These are phyloP conservation scores for Haliclystus octoradiatus DNA, from an alignment of 30 jellyfish, hydroid and myxozoan species.

Conservation along the genomic window DNA sequence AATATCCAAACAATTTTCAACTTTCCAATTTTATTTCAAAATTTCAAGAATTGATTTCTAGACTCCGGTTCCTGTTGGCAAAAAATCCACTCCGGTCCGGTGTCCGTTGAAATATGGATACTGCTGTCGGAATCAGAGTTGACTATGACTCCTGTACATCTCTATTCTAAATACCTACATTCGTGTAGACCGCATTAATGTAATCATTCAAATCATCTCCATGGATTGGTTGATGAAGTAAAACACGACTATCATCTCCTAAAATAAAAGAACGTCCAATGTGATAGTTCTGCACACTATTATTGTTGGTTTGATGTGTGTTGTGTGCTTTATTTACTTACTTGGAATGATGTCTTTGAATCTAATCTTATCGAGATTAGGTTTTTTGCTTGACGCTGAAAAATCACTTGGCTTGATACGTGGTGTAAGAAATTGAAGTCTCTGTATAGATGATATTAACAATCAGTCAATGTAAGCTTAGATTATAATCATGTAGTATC, in stretches of 20 bases:
- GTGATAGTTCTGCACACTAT: neutral
- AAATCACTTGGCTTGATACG: neutral
- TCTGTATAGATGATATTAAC: neutral
- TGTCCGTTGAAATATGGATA: too few species aligned
- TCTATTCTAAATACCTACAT: constrained; percentile 45
- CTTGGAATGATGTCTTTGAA: neutral
- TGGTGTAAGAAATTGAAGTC: neutral
- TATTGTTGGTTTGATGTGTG: neutral
- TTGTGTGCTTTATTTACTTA: neutral
- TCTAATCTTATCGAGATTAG: neutral
- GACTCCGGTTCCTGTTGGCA: too few species aligned
- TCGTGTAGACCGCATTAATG: constrained; percentile 70
- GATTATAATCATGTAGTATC: neutral
- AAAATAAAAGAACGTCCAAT: neutral
- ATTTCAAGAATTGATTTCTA: too few species aligned
- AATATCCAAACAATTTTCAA: too few species aligned
- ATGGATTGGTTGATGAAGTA: constrained; percentile 40
- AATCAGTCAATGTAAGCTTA: neutral
- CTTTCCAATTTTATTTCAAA: too few species aligned
- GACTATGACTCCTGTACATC: too few species aligned
- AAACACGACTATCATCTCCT: constrained; percentile 68
- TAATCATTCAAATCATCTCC: constrained; percentile 60
- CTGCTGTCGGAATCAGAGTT: too few species aligned
- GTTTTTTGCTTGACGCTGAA: neutral
- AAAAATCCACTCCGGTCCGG: too few species aligned